Evolutionary conservation across 2,797 vertebrate species (phyloP).

Genomic region (Cuculus canorus): DNA sequence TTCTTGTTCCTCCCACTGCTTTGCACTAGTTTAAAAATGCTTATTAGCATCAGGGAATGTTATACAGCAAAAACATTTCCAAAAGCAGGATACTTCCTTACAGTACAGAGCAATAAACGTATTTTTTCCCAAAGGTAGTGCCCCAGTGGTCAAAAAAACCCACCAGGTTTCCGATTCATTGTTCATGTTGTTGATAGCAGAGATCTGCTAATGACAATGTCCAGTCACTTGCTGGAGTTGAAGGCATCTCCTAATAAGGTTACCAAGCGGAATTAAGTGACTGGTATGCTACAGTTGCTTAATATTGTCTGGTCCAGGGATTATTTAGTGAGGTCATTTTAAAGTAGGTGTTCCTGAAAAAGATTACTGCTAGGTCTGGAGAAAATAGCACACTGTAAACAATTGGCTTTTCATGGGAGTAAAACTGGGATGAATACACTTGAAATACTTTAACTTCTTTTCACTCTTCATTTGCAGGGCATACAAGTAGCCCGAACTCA

Average conservation of each 20-base stretch:
- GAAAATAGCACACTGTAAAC: background rate
- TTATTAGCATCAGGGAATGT: background rate
- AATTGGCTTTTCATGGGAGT: background rate
- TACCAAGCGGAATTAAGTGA: background rate
- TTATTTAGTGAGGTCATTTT: background rate
- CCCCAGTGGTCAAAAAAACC: background rate
- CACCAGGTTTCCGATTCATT: background rate
- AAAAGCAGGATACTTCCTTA: background rate
- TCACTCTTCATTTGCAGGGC: constrained; percentile 73
- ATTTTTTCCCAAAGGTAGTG: background rate
- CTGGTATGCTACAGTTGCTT: background rate
- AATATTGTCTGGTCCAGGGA: background rate
- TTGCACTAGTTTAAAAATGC: background rate
- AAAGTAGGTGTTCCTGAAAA: background rate
- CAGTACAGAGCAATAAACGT: background rate
- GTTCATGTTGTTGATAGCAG: background rate
- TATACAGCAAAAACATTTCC: background rate
- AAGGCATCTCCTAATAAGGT: background rate
- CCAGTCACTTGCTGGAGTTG: background rate
- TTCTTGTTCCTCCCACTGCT: background rate
- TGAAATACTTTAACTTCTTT: background rate
- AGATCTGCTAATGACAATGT: background rate
- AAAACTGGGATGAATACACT: background rate
- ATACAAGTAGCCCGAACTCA: constrained; percentile 86
- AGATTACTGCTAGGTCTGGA: background rate